Conservation (phyloP, 2,797 vertebrate genomes). For the Urocyon cinereoargenteus region DNA sequence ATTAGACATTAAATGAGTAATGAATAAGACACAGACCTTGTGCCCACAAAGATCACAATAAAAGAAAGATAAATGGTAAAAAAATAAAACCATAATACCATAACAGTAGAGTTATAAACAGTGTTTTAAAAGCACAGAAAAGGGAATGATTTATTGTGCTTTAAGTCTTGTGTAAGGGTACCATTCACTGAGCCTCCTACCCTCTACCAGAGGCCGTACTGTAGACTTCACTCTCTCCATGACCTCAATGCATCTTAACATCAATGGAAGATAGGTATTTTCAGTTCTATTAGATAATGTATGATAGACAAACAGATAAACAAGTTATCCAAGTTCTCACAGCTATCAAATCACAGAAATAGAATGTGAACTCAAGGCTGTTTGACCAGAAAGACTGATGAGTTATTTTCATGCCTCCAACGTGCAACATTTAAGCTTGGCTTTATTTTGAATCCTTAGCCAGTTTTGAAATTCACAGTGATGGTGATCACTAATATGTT, state of each 20-base stretch:
- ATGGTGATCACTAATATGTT: not conserved
- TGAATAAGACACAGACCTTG: not conserved
- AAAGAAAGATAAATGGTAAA: not conserved
- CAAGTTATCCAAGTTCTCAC: not conserved
- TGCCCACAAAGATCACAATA: not conserved
- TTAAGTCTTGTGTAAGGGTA: constrained; percentile 45
- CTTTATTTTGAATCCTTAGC: not conserved
- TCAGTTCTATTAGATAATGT: not conserved
- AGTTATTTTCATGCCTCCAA: not conserved
- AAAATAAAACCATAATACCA: not conserved
- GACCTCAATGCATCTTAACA: not conserved
- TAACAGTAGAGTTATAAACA: not conserved
- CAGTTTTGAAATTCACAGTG: not conserved
- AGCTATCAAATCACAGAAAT: not conserved
- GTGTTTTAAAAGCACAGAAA: constrained; percentile 53
- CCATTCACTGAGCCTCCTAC: not conserved
- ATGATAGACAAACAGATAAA: not conserved
- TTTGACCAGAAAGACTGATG: not conserved
- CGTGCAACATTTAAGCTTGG: not conserved
- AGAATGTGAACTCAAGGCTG: not conserved
- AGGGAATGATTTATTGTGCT: constrained; percentile 11
- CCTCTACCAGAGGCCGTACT: not conserved
- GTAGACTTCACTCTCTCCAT: not conserved
- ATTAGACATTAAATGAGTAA: not conserved
- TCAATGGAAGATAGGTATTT: not conserved